phyloP scores from a whole-genome alignment of 1,140 invertebrate genomes.

The Bombus waltoni region DNA sequence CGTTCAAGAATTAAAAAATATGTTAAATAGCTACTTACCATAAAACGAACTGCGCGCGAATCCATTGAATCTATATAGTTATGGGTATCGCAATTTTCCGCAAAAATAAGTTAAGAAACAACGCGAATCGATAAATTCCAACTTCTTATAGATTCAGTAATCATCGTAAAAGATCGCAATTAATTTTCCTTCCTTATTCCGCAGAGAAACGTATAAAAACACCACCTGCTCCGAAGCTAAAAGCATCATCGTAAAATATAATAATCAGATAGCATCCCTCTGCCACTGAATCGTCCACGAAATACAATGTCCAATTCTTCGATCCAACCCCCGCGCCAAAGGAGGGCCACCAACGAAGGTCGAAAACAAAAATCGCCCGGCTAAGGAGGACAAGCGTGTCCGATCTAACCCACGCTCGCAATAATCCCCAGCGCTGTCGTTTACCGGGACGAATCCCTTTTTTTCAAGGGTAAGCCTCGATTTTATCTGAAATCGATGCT shows the following conservation, averaged over 20 bases:
- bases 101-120: neutral
- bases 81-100: neutral
- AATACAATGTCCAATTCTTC: neutral
- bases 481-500: constrained; percentile 57
- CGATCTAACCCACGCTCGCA: neutral
- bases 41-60: neutral
- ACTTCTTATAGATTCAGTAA: neutral
- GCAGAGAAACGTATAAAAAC: neutral
- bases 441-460: neutral
- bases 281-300: neutral
- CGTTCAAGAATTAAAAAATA: neutral
- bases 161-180: neutral
- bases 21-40: neutral
- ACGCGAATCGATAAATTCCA: neutral
- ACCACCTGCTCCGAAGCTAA: neutral
- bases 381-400: neutral
- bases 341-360: neutral
- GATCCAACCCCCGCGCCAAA: neutral
- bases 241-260: neutral
- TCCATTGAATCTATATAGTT: neutral
- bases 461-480: neutral
- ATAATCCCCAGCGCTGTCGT: constrained; percentile 10
- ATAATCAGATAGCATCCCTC: neutral
- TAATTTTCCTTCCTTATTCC: neutral
- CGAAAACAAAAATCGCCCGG: neutral